A percentile compares a stretch with the other conserved stretches of the same genome.
Conservation (phyloP, 2,888 invertebrate species). For the Hirtodrosophila alboralis region DNA sequence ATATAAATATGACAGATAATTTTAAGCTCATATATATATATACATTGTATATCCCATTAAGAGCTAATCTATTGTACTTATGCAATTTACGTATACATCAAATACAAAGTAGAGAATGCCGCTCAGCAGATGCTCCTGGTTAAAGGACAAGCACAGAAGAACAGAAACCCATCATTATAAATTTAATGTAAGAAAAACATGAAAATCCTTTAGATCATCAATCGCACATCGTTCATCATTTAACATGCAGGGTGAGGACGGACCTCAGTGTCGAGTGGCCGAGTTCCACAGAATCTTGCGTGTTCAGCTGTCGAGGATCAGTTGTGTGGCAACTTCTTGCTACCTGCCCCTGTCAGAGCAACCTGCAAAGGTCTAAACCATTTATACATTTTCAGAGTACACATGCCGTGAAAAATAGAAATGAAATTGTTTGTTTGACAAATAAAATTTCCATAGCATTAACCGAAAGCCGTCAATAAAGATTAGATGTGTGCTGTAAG, state of each 20-base stretch:
- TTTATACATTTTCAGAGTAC: conserved; percentile 35
- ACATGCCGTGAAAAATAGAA: conserved; percentile 39
- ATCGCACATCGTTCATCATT: conserved; percentile 42
- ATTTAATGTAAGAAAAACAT: conserved; percentile 57
- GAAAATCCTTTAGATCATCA: conserved; percentile 67
- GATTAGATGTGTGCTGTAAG: conserved; percentile 62
- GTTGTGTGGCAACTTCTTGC: conserved; percentile 6
- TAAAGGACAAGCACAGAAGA: conserved; percentile 22
- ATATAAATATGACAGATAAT: too few species aligned
- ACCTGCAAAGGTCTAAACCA: conserved; percentile 54
- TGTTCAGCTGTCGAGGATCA: conserved; percentile 63
- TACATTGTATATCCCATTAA: not conserved
- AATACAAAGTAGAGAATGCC: conserved; percentile 12
- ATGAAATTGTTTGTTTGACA: conserved; percentile 74
- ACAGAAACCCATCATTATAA: conserved; percentile 27
- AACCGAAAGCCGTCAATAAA: conserved; percentile 64
- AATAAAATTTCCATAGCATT: conserved; percentile 62
- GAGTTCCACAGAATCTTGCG: conserved; percentile 46
- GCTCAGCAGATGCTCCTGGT: conserved; percentile 27
- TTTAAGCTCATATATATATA: not conserved
- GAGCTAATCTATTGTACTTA: not conserved
- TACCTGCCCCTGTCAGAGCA: conserved; percentile 51
- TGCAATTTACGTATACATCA: conserved; percentile 3
- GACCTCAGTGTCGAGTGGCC: not conserved
- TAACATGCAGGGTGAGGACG: conserved; percentile 8